These are phyloP conservation scores for Erpornis zantholeuca DNA, from an alignment of 2,113 vertebrate genomes.

Conservation along the genomic window DNA sequence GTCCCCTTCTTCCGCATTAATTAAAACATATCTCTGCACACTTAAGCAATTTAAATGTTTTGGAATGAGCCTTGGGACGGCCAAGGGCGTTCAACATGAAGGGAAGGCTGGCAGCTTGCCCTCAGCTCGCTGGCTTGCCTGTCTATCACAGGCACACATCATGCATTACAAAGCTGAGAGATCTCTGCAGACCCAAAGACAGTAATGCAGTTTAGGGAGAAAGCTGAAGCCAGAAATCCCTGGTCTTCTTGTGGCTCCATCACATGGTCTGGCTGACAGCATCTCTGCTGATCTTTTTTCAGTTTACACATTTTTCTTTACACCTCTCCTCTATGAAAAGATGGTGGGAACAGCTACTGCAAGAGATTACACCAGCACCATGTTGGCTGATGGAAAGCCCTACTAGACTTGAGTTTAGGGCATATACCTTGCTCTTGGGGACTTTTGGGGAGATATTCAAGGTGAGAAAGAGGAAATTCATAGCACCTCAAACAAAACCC, in stretches of 20 bases:
- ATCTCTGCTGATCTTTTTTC: background rate
- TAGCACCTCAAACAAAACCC: background rate
- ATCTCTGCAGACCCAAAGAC: background rate
- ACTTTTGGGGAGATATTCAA: background rate
- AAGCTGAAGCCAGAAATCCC: background rate
- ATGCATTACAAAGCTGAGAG: background rate
- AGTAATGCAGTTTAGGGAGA: background rate
- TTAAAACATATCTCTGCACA: slow-evolving; percentile 38
- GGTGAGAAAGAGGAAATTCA: background rate
- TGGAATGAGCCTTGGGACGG: background rate
- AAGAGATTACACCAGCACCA: background rate
- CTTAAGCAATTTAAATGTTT: slow-evolving; percentile 57
- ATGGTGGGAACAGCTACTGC: background rate
- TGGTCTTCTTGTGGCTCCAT: background rate
- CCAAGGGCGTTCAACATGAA: slow-evolving; percentile 56
- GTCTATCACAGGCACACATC: slow-evolving; percentile 3
- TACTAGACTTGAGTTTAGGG: background rate
- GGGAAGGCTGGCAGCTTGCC: slow-evolving; percentile 41
- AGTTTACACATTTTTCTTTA: background rate
- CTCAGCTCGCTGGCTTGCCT: background rate
- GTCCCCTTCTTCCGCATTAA: slow-evolving; percentile 40
- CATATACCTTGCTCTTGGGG: background rate
- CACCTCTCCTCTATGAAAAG: background rate
- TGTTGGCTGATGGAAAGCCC: background rate
- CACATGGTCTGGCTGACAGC: background rate